Base-by-base conservation (phyloP, 2,888 invertebrate genomes). In the Sphaerophoria taeniata region DNA sequence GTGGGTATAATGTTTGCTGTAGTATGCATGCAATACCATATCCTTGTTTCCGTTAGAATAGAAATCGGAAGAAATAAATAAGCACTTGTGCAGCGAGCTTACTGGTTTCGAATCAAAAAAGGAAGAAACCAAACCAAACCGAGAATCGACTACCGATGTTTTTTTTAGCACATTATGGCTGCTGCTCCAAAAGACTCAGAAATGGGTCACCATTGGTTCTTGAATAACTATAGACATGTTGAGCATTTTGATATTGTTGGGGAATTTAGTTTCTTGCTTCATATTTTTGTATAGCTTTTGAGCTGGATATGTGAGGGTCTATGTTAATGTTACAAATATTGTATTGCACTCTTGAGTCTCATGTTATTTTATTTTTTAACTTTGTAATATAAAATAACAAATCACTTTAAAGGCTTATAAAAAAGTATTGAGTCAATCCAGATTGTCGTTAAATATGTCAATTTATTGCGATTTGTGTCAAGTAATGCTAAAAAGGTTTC, bases 61-160 rank as follows among this genome's bases (percentile, higher is more conserved):
- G 76, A 85, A 85, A 85, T 81, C 85, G 73, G 76, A 81, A 85
- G 73, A 76, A 85, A 85, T 85, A 85, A 85, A 85, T 81, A 85
- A 85, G 81, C 73, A 85, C 73, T 85, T 77, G 69, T 63, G 76
- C 71, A 72, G 56, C 14, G 14, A 58, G 56, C 70, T 70, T 69
- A 55, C 55, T 69, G 55, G 69, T 49, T 49, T 63, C 24, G 24
- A 24, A 24, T 49, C 3, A 24, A 33, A 16, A 43, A 34, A 36
- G 31, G 53, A 49, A 49, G 12, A 34, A 53, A 3, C 9, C 9
- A 51, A 51, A 1, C 16, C 9, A 49, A 39, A 39, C 39, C 39
- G 6, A 7, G 7, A 7, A 39, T 7, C 39, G 7, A 39, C 5
- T 36, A 0, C 9, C 6, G 36, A 14, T 31, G 6, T 14, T 1